Conservation (phyloP, 92 coral and sea anemone species). For the Metridium senile region DNA sequence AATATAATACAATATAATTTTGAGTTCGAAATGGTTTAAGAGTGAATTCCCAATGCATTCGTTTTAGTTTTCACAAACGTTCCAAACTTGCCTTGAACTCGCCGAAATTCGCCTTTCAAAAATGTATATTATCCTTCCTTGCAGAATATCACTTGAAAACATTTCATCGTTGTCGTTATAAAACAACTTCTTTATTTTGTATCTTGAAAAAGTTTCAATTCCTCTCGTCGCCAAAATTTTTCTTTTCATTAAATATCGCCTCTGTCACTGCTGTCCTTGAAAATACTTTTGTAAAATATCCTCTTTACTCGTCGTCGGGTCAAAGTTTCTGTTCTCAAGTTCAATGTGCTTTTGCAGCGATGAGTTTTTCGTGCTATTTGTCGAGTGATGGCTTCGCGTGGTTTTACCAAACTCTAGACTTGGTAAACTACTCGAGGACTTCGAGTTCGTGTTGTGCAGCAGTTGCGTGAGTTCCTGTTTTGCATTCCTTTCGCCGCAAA, state of each 20-base stretch:
- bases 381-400: neutral
- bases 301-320: neutral
- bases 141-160: no score
- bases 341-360: constrained; percentile 15
- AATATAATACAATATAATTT: neutral
- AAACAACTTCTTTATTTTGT: no score
- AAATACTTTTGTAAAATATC: constrained; percentile 18
- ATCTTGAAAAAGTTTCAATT: no score
- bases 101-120: no score
- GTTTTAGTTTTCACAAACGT: no score
- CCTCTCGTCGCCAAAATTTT: no score
- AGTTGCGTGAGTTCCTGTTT: neutral
- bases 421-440: neutral
- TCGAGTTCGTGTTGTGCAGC: neutral
- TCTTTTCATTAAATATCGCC: no score
- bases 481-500: neutral
- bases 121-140: no score
- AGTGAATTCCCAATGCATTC: no score
- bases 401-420: neutral
- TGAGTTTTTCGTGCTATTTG: neutral
- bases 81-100: no score
- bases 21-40: neutral
- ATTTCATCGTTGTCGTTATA: no score
- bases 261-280: constrained; percentile 4
- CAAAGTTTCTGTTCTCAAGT: constrained; percentile 19